Evolutionary conservation across 2,797 vertebrate genomes (phyloP).

Genomic region (Enteromius thamalakanensis): DNA sequence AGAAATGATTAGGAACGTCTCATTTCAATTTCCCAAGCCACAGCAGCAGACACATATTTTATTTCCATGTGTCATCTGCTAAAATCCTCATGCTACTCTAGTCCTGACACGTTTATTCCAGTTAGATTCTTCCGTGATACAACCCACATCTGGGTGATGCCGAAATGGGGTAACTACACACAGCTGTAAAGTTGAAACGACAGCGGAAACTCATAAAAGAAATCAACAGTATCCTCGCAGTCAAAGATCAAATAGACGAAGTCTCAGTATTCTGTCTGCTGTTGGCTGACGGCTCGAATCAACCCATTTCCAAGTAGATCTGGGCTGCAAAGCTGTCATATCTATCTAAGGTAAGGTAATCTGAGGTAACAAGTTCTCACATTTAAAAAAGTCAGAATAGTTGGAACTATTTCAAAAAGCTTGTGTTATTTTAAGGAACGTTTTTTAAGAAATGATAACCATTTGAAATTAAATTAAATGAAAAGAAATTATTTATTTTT

Average conservation of each 20-base stretch:
- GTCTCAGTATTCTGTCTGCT: constrained; percentile 48
- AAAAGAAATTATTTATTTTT: too few relatives aligned
- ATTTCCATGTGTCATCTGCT: constrained; percentile 75
- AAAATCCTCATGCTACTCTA: constrained; percentile 70
- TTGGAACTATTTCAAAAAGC: background rate
- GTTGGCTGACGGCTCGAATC: constrained; percentile 35
- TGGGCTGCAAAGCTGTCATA: constrained; percentile 30
- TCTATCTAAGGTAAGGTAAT: background rate
- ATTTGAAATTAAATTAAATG: background rate
- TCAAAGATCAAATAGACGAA: constrained; percentile 62
- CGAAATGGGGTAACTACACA: constrained; percentile 60
- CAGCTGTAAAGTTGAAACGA: constrained; percentile 66
- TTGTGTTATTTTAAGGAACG: background rate
- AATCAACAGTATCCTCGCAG: constrained; percentile 55
- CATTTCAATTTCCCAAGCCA: constrained; percentile 61
- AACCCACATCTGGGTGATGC: constrained; percentile 64
- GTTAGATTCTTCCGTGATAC: constrained; percentile 60
- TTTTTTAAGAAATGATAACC: background rate
- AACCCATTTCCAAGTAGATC: constrained; percentile 7
- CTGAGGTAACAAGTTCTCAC: constrained; percentile 33
- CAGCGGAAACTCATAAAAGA: constrained; percentile 63
- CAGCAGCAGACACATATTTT: constrained; percentile 69
- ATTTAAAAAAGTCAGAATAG: constrained; percentile 2
- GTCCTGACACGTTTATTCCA: constrained; percentile 67
- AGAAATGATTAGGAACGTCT: constrained; percentile 65